These are phyloP conservation scores for Xylocopa sonorina DNA, from an alignment of 1,140 invertebrate species.

Conservation along the genomic window DNA sequence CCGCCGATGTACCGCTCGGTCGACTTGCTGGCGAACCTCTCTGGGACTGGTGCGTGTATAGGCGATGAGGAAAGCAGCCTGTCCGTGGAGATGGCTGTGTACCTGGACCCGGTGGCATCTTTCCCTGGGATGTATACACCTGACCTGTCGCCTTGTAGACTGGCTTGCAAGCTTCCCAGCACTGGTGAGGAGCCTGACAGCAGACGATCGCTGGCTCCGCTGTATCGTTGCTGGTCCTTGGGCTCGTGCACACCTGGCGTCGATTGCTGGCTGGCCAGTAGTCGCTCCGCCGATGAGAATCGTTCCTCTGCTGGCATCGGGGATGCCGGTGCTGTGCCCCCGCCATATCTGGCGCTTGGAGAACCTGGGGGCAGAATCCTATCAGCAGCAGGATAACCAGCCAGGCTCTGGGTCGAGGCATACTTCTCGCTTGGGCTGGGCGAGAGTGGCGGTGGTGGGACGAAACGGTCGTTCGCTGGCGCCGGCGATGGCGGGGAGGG, in stretches of 20 bases:
- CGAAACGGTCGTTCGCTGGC: conserved; percentile 77
- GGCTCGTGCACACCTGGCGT: conserved; percentile 59
- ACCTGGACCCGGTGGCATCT: conserved; percentile 62
- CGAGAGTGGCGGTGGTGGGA: conserved; percentile 78
- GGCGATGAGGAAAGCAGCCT: conserved; percentile 75
- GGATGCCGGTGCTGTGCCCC: conserved; percentile 73
- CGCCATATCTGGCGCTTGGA: conserved; percentile 68
- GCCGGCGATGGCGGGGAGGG: conserved; percentile 80
- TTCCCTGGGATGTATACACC: conserved; percentile 51
- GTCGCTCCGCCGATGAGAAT: conserved; percentile 74
- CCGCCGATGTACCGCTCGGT: conserved; percentile 65
- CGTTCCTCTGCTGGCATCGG: conserved; percentile 74
- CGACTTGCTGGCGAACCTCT: conserved; percentile 72
- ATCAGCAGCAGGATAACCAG: conserved; percentile 75
- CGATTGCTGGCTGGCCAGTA: conserved; percentile 67
- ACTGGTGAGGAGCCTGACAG: conserved; percentile 75
- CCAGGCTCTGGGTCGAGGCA: conserved; percentile 77
- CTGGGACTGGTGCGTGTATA: conserved; percentile 76
- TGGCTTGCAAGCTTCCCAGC: conserved; percentile 58
- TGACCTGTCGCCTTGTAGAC: conserved; percentile 50
- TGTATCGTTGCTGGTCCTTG: conserved; percentile 75
- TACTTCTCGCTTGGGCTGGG: conserved; percentile 78
- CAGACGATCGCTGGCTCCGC: conserved; percentile 70
- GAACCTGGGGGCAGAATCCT: conserved; percentile 71
- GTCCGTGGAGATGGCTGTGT: conserved; percentile 69